Evolutionary conservation across 2,797 vertebrate species (phyloP), one percentile per base, ranked within the genome.

Genomic region (Mormyrus hasselquistii): DNA sequence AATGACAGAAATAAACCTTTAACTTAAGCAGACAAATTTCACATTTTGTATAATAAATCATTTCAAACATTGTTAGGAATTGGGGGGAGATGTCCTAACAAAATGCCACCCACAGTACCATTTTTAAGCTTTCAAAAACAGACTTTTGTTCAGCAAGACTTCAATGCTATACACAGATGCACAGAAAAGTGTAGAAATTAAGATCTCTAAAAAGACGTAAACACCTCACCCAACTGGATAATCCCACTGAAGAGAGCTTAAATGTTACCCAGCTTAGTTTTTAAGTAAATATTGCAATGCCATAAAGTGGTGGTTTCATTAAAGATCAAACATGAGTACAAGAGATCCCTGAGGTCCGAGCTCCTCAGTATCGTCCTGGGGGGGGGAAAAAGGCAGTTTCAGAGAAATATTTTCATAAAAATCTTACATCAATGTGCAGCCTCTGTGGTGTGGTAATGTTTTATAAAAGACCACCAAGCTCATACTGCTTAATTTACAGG

Each of bases 291-390:
- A 53, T 86, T 90, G 88, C n/a, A 69, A 88, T 90, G 41, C 87
- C 82, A 89, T 82, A 90, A 90, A 92, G 88, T 44, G 44, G 69
- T 62, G 52, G 34, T 89, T 89, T 93, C 90, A 89, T 53, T 87
- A 29, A 79, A 25, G 89, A 88, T 90, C 91, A 85, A 86, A 92
- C 87, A 62, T 85, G 88, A 69, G 87, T 92, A 89, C 91, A 89
- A 91, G 82, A 90, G 92, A 87, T 92, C 10, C 38, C 5, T 8
- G 19, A 69, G 89, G 87, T 79, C 57, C 90, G 84, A 76, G 89
- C 38, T 84, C 50, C 50, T 94, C 91, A 95, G 92, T 94, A 95
- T 91, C 94, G 93, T 89, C 95, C 95, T 96, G 94, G 47, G 89
- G 88, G 89, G 41, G 87, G 9, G 50, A 90, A 65, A 53, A 49